Evolutionary conservation across 2,797 vertebrate genomes (phyloP), one percentile per base, ranked within the genome.

Genomic region (Thaleichthys pacificus): DNA sequence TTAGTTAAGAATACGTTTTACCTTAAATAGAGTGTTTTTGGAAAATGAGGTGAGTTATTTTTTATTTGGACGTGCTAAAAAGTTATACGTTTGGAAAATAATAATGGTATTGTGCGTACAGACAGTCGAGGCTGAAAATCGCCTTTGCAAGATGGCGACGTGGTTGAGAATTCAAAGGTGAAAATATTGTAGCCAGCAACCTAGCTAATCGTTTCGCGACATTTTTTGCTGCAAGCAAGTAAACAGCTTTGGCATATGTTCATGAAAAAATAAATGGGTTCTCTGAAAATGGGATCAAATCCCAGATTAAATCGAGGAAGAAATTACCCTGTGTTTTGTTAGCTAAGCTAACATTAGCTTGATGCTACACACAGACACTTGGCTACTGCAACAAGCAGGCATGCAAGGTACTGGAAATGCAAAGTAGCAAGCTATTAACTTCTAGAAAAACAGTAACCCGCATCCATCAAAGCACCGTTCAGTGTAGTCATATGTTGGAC

Each of bases 121-220:
- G 72, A 70, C 67, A 80, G 79, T 89, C 61, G 88, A 84, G 86
- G 85, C 76, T 79, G 76, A 84, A 85, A 91, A 91, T 87, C 83
- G 84, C 84, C 88, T 56, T 80, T 85, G 87, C 92, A 95, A 94
- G 92, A 95, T 95, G 94, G 93, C 94, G 93, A 91, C 91, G 86
- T 88, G 88, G 87, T 91, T 90, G 86, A 84, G 87, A 88, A 91
- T 90, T 91, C 88, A 90, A 88, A 94, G 93, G 91, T 95, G 92
- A 93, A 92, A 54, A 90, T 84, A 82, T 79, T 70, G 85, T 64
- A 79, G 84, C 86, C 86, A 84, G 77, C 85, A 62, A 56, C 47
- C 64, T 11, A 68, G 47, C 57, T 42, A 61, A 47, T 54, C 47
- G 22, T 28, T 66, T 28, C 17, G 15, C 12, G 14, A 14, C 42